Conservation (phyloP, 2,113 vertebrate species). For the Eulemur macaco region DNA sequence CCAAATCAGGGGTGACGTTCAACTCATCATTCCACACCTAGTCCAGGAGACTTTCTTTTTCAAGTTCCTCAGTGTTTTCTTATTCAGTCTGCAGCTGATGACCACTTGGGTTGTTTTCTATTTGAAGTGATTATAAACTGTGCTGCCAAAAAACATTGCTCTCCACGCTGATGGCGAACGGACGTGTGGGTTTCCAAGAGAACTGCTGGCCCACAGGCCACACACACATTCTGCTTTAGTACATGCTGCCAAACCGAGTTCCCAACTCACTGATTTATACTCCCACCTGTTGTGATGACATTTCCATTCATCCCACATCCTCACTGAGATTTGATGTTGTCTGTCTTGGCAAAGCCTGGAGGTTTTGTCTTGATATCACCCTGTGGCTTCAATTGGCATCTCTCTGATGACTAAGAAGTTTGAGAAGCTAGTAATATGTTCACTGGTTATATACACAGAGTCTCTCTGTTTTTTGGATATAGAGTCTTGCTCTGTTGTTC, state of each 20-base stretch:
- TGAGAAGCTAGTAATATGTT: background rate
- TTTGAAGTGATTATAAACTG: background rate
- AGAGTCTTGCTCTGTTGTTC: no score
- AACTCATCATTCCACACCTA: fast-evolving
- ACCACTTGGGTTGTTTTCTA: no score
- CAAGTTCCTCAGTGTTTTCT: fast-evolving
- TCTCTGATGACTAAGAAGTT: background rate
- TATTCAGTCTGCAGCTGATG: background rate
- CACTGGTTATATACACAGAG: background rate
- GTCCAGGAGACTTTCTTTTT: background rate
- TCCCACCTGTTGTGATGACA: fast-evolving
- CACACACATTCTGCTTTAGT: background rate
- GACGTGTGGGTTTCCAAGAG: fast-evolving
- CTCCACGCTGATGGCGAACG: background rate
- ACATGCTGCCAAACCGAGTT: fast-evolving
- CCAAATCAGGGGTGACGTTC: background rate
- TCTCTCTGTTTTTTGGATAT: no score
- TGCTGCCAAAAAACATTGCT: background rate
- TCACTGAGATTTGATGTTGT: fast-evolving
- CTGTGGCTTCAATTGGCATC: background rate
- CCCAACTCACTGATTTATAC: fast-evolving
- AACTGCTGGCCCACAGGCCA: fast-evolving
- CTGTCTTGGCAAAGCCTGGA: background rate
- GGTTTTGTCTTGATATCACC: fast-evolving
- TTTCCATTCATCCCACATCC: fast-evolving